A percentile compares a stretch with the other conserved stretches of the same genome.
Conservation (phyloP, 2,888 invertebrate genomes). For the Drosophila subsilvestris region DNA sequence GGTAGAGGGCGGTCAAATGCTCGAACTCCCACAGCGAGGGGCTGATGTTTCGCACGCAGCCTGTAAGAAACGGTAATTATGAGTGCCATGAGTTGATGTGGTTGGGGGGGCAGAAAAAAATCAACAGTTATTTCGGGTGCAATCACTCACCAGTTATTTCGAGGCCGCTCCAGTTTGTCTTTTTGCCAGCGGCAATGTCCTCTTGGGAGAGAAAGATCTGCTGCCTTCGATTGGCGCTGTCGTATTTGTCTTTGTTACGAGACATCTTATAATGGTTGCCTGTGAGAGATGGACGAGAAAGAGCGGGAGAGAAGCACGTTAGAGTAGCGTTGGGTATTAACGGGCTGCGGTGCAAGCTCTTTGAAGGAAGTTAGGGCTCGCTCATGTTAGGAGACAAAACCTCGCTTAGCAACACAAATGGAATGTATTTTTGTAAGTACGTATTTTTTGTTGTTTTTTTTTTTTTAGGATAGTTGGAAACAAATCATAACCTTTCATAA, state of each 20-base stretch:
- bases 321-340: not conserved
- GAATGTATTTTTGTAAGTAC: constrained; percentile 34
- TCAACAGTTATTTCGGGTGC: constrained; percentile 84
- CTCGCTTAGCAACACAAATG: constrained; percentile 64
- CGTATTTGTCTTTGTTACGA: constrained; percentile 95
- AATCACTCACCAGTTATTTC: constrained; percentile 89
- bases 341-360: constrained; percentile 29
- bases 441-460: constrained; percentile 36
- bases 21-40: constrained; percentile 95
- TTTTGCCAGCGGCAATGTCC: constrained; percentile 96
- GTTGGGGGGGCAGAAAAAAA: not conserved
- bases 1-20: constrained; percentile 96
- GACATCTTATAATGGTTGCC: constrained; percentile 86
- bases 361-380: constrained; percentile 77
- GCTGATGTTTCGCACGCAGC: constrained; percentile 97
- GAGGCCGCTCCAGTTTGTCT: constrained; percentile 95
- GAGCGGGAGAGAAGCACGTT: not conserved
- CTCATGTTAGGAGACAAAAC: constrained; percentile 78
- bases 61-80: constrained; percentile 85
- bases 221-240: constrained; percentile 91
- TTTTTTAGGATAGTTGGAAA: constrained; percentile 68
- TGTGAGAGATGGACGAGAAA: constrained; percentile 48
- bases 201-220: constrained; percentile 97
- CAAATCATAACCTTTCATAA: constrained; percentile 84
- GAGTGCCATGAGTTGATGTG: not conserved